phyloP scores from a whole-genome alignment of 2,113 vertebrate species.

The Saccopteryx bilineata region DNA sequence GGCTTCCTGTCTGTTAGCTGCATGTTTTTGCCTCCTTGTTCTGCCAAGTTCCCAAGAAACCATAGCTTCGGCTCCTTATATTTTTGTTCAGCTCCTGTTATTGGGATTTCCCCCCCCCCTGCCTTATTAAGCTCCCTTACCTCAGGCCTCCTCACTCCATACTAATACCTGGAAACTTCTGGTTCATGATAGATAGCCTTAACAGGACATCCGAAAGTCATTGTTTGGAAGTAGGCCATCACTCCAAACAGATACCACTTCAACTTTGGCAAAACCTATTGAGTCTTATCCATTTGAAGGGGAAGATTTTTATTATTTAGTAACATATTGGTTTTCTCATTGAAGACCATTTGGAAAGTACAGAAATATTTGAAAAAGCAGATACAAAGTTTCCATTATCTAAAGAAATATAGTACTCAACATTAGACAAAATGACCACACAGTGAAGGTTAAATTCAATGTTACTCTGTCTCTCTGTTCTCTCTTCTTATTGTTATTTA shows the following conservation, averaged over 20 bases:
- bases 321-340: slow-evolving; percentile 11
- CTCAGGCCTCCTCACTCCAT: background rate
- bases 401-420: background rate
- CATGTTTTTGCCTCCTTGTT: slow-evolving; percentile 46
- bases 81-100: slow-evolving; percentile 23
- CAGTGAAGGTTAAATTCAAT: background rate
- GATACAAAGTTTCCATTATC: background rate
- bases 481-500: background rate
- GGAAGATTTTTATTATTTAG: slow-evolving; percentile 19
- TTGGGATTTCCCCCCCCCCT: background rate
- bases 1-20: slow-evolving; percentile 63
- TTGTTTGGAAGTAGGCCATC: slow-evolving; percentile 31
- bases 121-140: background rate
- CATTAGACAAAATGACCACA: slow-evolving; percentile 26
- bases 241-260: slow-evolving; percentile 13
- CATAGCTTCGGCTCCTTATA: slow-evolving; percentile 29
- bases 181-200: background rate
- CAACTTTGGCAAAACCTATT: background rate
- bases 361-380: background rate
- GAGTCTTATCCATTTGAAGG: slow-evolving; percentile 1
- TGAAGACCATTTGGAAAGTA: slow-evolving; percentile 55
- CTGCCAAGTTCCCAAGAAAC: slow-evolving; percentile 48
- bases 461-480: background rate
- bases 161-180: slow-evolving; percentile 54
- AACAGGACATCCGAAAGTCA: background rate